These are phyloP conservation scores for Sebastes reedi DNA, from an alignment of 2,797 vertebrate species.

Conservation along the genomic window DNA sequence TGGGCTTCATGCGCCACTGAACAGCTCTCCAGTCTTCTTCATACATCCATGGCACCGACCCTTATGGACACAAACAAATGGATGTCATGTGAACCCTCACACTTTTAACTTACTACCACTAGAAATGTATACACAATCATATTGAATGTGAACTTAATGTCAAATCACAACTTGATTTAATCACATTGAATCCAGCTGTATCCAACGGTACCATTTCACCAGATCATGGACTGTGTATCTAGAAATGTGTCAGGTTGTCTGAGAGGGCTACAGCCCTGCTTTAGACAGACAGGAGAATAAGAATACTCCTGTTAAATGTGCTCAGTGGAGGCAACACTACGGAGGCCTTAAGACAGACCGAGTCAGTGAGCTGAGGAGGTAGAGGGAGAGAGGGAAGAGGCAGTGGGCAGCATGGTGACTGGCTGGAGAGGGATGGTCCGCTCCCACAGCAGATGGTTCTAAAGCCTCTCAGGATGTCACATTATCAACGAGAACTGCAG, in stretches of 20 bases:
- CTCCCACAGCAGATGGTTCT: slow-evolving; percentile 48
- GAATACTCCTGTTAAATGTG: too few species aligned
- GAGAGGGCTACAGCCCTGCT: too few species aligned
- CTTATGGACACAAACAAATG: too few species aligned
- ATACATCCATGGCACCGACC: too few species aligned
- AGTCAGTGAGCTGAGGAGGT: neutral
- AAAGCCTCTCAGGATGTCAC: slow-evolving; percentile 32
- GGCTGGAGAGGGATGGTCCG: slow-evolving; percentile 16
- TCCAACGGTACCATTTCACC: neutral
- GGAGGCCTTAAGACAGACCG: slow-evolving; percentile 17
- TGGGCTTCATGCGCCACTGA: too few species aligned
- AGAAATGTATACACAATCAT: too few species aligned
- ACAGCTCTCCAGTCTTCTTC: too few species aligned
- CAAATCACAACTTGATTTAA: neutral
- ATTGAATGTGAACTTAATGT: neutral
- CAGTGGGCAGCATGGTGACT: neutral
- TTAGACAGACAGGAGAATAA: too few species aligned
- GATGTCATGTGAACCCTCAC: too few species aligned
- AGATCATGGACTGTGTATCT: neutral
- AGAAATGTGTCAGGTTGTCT: neutral
- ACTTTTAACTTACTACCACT: too few species aligned
- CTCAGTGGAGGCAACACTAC: slow-evolving; percentile 8
- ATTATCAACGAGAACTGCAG: slow-evolving; percentile 20
- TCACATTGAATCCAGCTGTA: neutral
- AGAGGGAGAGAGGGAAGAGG: neutral